These are phyloP conservation scores for Euura saliciscinereae DNA, from an alignment of 1,140 invertebrate genomes.

Conservation along the genomic window DNA sequence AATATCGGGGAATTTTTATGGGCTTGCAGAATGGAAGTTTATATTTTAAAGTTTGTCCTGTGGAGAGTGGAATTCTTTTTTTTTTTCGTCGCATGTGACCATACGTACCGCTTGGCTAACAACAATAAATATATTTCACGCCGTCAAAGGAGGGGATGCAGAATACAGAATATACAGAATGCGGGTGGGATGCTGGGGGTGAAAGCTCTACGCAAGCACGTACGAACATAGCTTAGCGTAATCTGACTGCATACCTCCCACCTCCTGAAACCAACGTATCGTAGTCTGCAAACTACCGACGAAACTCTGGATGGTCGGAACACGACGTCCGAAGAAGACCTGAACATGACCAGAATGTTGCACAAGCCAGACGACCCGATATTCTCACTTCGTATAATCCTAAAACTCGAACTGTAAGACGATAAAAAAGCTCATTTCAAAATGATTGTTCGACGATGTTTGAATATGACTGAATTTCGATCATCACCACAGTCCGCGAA, in stretches of 20 bases:
- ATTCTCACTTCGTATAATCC: no score
- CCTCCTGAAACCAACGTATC: slow-evolving; percentile 35
- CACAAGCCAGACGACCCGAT: no score
- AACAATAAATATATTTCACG: slow-evolving; percentile 63
- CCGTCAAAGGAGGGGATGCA: slow-evolving; percentile 16
- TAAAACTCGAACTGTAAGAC: no score
- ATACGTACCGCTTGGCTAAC: slow-evolving; percentile 56
- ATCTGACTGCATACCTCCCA: slow-evolving; percentile 59
- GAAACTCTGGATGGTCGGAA: not conserved
- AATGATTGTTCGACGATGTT: no score
- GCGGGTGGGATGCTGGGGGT: slow-evolving; percentile 26
- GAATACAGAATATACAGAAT: slow-evolving; percentile 14
- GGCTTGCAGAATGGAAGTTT: no score
- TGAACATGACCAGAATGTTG: not conserved
- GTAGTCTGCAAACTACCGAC: not conserved
- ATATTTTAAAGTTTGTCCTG: not conserved
- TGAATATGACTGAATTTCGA: no score
- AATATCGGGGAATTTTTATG: not conserved
- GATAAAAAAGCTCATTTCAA: no score
- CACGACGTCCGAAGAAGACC: slow-evolving; percentile 1
- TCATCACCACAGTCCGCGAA: no score
- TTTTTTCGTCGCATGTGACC: slow-evolving; percentile 24
- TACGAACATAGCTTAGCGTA: slow-evolving; percentile 62
- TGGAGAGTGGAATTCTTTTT: slow-evolving; percentile 13
- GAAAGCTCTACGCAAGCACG: slow-evolving; percentile 54